Evolutionary conservation across 1,140 invertebrate genomes (phyloP).

Genomic region (Centruroides vittatus): DNA sequence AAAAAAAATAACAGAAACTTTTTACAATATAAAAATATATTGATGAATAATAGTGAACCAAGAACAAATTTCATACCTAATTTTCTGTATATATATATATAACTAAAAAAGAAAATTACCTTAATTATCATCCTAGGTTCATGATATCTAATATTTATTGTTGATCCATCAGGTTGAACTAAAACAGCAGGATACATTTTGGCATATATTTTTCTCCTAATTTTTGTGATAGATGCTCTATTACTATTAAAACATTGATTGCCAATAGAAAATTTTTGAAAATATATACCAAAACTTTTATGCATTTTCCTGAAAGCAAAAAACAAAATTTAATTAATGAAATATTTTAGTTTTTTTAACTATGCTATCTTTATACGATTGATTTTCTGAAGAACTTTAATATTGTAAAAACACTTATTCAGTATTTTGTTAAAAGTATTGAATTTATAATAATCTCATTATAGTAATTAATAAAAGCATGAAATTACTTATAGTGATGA

Average conservation of each 20-base stretch:
- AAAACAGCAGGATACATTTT: slow-evolving; percentile 57
- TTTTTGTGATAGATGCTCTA: slow-evolving; percentile 49
- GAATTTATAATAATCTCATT: no score
- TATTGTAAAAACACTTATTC: no score
- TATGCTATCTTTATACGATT: no score
- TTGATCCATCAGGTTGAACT: slow-evolving; percentile 67
- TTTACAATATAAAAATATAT: not conserved
- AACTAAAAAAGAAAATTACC: slow-evolving; percentile 34
- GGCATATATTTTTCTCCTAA: slow-evolving; percentile 50
- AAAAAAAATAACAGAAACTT: not conserved
- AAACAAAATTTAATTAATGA: no score
- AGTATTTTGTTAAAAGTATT: no score
- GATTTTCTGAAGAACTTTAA: no score
- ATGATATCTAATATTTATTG: slow-evolving; percentile 58
- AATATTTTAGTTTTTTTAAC: no score
- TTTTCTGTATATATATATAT: not conserved
- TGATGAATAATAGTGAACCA: not conserved
- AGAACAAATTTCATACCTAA: not conserved
- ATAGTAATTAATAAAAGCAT: no score
- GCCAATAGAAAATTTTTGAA: no score
- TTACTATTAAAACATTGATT: slow-evolving; percentile 36
- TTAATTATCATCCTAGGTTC: slow-evolving; percentile 71
- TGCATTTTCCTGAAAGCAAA: no score
- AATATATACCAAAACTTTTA: no score
- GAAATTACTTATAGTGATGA: no score